Evolutionary conservation across 2,888 invertebrate species (phyloP).

Genomic region (Agrochola lychnidis): DNA sequence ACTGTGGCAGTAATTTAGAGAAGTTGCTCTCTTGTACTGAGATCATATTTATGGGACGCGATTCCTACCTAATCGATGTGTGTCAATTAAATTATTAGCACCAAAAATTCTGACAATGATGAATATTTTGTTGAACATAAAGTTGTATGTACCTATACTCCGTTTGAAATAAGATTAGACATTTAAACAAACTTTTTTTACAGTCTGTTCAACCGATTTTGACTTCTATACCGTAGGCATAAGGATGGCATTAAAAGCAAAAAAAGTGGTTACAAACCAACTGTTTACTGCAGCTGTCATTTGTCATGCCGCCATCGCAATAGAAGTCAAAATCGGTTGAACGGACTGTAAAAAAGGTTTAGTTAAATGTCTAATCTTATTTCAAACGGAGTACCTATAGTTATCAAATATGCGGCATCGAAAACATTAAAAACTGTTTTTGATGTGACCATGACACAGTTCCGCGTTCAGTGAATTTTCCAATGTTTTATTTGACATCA

Average conservation of each 20-base stretch:
- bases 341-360: no score
- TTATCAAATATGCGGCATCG: not conserved
- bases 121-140: not conserved
- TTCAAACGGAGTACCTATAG: no score
- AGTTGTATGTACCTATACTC: not conserved
- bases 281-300: no score
- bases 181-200: no score
- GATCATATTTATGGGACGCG: not conserved
- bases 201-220: no score
- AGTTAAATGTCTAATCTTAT: no score
- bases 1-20: not conserved
- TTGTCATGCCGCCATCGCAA: no score
- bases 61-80: not conserved
- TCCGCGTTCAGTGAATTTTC: slow-evolving; percentile 1
- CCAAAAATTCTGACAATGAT: not conserved
- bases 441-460: slow-evolving; percentile 28
- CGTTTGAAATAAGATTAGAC: no score
- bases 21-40: not conserved
- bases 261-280: no score
- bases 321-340: no score
- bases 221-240: no score
- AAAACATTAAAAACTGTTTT: not conserved
- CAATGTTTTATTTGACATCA: slow-evolving; percentile 11
- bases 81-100: not conserved
- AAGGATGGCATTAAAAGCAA: no score